Conservation (phyloP, 2,113 vertebrate species). For the Eidolon helvum region DNA sequence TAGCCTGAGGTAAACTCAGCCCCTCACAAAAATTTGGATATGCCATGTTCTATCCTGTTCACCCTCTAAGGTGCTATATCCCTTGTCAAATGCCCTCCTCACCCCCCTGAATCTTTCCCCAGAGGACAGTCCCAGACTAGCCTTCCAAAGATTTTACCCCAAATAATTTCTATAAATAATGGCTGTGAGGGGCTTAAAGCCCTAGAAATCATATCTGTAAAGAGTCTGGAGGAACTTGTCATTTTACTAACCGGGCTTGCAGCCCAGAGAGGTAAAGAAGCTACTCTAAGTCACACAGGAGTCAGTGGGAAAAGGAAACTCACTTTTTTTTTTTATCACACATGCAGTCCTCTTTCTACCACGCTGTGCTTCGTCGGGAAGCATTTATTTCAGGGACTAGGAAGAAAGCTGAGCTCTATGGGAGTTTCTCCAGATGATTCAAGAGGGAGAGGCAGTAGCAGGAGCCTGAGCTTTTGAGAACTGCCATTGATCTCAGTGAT, state of each 20-base stretch:
- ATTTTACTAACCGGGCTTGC: not conserved
- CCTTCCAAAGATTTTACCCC: not conserved
- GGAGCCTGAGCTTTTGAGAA: not conserved
- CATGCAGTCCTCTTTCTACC: not conserved
- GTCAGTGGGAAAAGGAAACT: not conserved
- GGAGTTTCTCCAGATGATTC: not conserved
- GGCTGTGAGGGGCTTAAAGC: not conserved
- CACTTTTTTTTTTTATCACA: not conserved
- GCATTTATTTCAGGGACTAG: not conserved
- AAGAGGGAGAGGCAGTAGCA: not conserved
- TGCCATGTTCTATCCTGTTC: slow-evolving; percentile 1
- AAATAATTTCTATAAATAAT: not conserved
- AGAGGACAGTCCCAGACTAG: not conserved
- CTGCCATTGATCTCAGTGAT: not conserved
- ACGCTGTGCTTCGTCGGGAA: fast-evolving
- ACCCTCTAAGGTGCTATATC: not conserved
- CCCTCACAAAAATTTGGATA: slow-evolving; percentile 47
- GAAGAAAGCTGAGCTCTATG: not conserved
- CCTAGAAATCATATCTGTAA: not conserved
- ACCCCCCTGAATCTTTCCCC: not conserved
- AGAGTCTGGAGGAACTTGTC: not conserved
- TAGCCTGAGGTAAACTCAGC: slow-evolving; percentile 7
- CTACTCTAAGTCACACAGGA: not conserved
- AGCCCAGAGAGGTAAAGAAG: not conserved
- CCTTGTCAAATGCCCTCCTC: slow-evolving; percentile 15